A percentile compares a stretch with the other conserved stretches of the same genome.
These are phyloP conservation scores for Coregonus suidteri DNA, from an alignment of 2,797 vertebrate genomes.

Conservation along the genomic window DNA sequence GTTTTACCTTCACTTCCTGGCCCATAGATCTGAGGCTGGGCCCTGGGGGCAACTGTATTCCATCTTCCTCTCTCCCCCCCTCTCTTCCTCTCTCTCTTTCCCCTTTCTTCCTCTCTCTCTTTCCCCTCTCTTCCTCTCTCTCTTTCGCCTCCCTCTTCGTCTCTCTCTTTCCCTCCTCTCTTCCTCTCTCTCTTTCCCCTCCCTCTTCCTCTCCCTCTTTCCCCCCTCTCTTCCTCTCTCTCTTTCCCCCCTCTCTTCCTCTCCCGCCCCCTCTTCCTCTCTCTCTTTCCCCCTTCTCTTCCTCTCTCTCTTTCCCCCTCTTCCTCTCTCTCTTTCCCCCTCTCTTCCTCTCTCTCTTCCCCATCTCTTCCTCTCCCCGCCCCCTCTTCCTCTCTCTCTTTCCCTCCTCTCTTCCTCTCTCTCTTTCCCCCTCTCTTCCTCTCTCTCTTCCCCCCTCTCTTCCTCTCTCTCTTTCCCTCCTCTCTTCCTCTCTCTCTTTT, in stretches of 20 bases:
- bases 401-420: not conserved
- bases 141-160: not conserved
- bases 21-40: not conserved
- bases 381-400: not conserved
- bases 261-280: not conserved
- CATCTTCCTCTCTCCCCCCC: not conserved
- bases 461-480: not conserved
- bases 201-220: not conserved
- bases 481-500: not conserved
- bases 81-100: not conserved
- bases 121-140: not conserved
- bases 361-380: not conserved
- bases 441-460: not conserved
- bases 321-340: not conserved
- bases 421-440: not conserved
- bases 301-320: not conserved
- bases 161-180: not conserved
- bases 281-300: not conserved
- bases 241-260: not conserved
- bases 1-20: not conserved
- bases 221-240: not conserved
- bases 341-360: not conserved
- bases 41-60: conserved; percentile 16
- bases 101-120: too few relatives aligned
- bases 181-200: not conserved